These are phyloP conservation scores for Amphipoea oculea DNA, from an alignment of 2,888 invertebrate species.

Conservation along the genomic window DNA sequence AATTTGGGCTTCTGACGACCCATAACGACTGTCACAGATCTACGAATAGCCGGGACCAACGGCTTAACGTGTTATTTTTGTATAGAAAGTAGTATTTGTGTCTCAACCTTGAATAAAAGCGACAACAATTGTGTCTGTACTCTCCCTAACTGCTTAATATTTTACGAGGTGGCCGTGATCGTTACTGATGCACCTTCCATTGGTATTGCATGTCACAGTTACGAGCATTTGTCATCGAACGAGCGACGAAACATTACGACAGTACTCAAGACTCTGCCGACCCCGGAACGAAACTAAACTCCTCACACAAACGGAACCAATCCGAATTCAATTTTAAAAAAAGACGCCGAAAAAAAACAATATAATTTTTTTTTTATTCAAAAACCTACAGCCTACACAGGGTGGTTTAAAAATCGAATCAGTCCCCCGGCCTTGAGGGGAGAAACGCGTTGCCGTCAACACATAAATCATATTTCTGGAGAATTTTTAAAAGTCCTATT, in stretches of 20 bases:
- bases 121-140: background rate
- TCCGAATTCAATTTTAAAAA: conserved; percentile 66
- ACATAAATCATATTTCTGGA: conserved; percentile 91
- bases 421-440: conserved; percentile 88
- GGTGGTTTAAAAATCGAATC: conserved; percentile 90
- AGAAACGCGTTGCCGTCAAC: conserved; percentile 89
- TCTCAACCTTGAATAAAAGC: background rate
- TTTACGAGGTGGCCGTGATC: conserved; percentile 42
- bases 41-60: background rate
- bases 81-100: background rate
- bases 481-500: conserved; percentile 91
- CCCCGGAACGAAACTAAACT: conserved; percentile 10
- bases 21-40: background rate
- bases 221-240: conserved; percentile 8
- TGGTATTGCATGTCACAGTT: conserved; percentile 32
- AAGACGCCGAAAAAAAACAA: conserved; percentile 73
- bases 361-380: conserved; percentile 73
- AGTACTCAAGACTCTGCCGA: background rate
- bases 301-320: conserved; percentile 52
- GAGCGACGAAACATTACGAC: conserved; percentile 10
- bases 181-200: conserved; percentile 41
- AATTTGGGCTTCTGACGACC: background rate
- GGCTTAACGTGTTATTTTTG: background rate
- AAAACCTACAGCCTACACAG: conserved; percentile 77
- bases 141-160: conserved; percentile 29